Evolutionary conservation across 2,888 invertebrate species (phyloP).

Genomic region (Drymonia ruficornis): DNA sequence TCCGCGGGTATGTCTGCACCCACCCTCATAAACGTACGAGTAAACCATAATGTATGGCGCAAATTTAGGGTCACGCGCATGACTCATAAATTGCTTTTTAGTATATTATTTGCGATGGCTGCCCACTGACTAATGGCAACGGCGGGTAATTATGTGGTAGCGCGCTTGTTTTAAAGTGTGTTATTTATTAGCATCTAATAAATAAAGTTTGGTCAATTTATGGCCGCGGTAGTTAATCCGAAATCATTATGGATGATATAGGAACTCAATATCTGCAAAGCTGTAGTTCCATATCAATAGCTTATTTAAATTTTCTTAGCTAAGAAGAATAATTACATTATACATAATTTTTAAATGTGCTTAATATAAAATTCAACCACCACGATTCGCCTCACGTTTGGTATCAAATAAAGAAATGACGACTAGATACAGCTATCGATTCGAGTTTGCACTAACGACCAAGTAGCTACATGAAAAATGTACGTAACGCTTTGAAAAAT

Average conservation of each 20-base stretch:
- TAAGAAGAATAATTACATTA: too few relatives aligned
- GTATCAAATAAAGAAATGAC: constrained; percentile 24
- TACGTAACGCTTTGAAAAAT: constrained; percentile 73
- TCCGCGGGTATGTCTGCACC: constrained; percentile 74
- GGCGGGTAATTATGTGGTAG: not conserved
- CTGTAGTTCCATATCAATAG: too few relatives aligned
- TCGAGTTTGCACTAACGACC: constrained; percentile 54
- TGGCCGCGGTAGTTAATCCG: too few relatives aligned
- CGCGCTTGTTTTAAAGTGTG: constrained; percentile 5
- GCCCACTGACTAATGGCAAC: constrained; percentile 44
- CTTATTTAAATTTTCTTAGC: too few relatives aligned
- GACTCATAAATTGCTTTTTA: constrained; percentile 71
- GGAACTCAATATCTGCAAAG: too few relatives aligned
- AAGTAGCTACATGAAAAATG: constrained; percentile 62
- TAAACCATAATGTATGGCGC: constrained; percentile 82
- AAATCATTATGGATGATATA: too few relatives aligned
- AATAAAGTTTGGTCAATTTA: not conserved
- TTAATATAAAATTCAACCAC: not conserved
- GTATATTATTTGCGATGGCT: constrained; percentile 65
- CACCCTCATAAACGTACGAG: constrained; percentile 83
- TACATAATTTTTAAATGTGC: too few relatives aligned
- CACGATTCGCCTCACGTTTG: constrained; percentile 8
- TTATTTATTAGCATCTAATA: not conserved
- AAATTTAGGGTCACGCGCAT: constrained; percentile 81
- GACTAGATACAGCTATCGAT: constrained; percentile 42